These are phyloP conservation scores for Umimayanthus kanabou DNA, from an alignment of 92 coral and sea anemone genomes.

Conservation along the genomic window DNA sequence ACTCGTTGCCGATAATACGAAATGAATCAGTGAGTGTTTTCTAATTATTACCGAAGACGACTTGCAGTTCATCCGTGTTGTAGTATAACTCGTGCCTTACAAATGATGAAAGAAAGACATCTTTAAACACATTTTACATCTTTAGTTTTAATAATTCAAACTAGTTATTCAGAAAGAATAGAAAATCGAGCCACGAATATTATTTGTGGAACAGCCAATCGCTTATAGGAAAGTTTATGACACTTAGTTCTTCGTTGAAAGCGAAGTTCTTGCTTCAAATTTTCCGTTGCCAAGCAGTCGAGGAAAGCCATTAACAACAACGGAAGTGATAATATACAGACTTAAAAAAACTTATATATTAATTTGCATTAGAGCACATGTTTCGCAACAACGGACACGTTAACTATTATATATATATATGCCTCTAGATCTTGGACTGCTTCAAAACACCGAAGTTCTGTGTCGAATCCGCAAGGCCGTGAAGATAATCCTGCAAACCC, in stretches of 20 bases:
- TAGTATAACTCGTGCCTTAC: not conserved
- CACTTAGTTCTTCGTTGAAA: not conserved
- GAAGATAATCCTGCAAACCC: too few species aligned
- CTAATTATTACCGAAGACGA: not conserved
- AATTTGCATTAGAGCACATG: too few species aligned
- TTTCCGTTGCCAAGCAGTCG: not conserved
- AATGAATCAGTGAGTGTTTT: not conserved
- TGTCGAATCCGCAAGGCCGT: too few species aligned
- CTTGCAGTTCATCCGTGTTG: not conserved
- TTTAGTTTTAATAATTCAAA: not conserved
- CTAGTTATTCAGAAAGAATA: not conserved
- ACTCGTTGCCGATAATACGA: not conserved
- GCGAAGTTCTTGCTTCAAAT: slow-evolving; percentile 2
- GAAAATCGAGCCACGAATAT: not conserved
- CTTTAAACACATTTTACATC: not conserved
- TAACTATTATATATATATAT: too few species aligned
- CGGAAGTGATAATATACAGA: too few species aligned
- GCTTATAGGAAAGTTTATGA: not conserved
- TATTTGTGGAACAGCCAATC: slow-evolving; percentile 1
- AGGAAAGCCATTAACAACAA: not conserved
- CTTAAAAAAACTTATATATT: too few species aligned
- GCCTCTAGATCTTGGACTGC: too few species aligned
- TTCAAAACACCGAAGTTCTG: too few species aligned
- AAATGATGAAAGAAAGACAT: not conserved
- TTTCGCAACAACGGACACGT: too few species aligned